Percentiles rank a stretch among this genome's conserved stretches.
Evolutionary conservation across 1,140 invertebrate genomes (phyloP).

Genomic region (Drosophila ananassae): DNA sequence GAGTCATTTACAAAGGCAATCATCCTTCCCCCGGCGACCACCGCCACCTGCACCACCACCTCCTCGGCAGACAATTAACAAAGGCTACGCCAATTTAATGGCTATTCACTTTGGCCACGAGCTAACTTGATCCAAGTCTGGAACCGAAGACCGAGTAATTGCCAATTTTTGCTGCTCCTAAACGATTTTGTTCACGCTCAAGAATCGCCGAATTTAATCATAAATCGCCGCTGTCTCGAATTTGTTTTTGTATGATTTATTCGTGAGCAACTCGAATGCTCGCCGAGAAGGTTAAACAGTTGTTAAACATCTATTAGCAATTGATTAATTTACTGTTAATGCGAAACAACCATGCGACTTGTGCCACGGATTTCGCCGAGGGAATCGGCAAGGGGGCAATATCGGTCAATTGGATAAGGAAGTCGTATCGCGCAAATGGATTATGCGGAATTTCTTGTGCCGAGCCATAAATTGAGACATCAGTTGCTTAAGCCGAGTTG

Average conservation of each 20-base stretch:
- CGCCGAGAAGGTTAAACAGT: conserved; percentile 71
- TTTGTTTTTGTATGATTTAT: conserved; percentile 62
- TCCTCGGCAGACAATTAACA: conserved; percentile 13
- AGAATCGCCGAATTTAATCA: conserved; percentile 58
- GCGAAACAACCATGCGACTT: conserved; percentile 43
- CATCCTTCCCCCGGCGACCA: conserved; percentile 2
- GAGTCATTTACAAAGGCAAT: conserved; percentile 43
- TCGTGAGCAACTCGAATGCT: conserved; percentile 68
- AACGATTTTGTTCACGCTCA: conserved; percentile 76
- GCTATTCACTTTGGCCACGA: conserved; percentile 45
- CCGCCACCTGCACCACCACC: too few species aligned
- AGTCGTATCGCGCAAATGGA: conserved; percentile 53
- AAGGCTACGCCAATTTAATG: conserved; percentile 38
- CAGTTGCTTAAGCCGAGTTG: conserved; percentile 18
- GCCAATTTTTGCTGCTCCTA: conserved; percentile 57
- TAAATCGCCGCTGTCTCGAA: conserved; percentile 45
- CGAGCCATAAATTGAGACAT: conserved; percentile 53
- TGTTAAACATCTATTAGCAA: conserved; percentile 72
- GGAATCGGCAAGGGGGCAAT: conserved; percentile 18
- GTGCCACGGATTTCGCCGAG: neutral
- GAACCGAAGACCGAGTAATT: conserved; percentile 59
- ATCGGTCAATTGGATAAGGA: conserved; percentile 64
- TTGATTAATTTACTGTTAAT: conserved; percentile 74
- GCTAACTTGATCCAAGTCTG: conserved; percentile 11
- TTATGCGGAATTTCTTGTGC: conserved; percentile 23